Base-by-base conservation (phyloP, 2,797 vertebrate genomes). In the Kryptopterus vitreolus region DNA sequence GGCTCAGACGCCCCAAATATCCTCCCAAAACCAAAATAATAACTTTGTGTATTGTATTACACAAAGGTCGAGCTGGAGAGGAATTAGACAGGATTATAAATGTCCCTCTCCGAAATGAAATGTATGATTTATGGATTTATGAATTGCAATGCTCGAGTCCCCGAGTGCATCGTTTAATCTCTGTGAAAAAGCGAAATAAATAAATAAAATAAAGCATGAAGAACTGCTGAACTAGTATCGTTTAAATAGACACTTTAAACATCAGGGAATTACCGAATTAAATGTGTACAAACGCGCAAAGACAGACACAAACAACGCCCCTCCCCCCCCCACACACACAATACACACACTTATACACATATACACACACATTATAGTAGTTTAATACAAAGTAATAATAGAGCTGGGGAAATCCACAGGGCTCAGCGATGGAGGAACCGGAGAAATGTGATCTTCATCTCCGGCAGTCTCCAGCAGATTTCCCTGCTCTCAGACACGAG, bases 391-490 rank as follows among this genome's bases (percentile, higher is more conserved):
- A 52, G 57, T 53, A 35, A 53, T 79, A 26, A 72, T 24, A 33
- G 12, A 43, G 13, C 48, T 24, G 31, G 48, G 46, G 57, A 35
- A 79, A 48, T 31, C 38, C 20, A 50, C 68, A 26, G 77, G n/a
- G 46, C 46, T 26, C 52, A 24, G 22, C 16, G 38, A 63, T 13
- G 10, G 62, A n/a, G 33, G 18, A 29, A 63, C 3, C 2, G 52
- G 53, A 78, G 46, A 68, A 74, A 82, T 33, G n/a, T 79, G 77
- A 76, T 52, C 48, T 62, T 53, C 20, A 63, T 76, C 63, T 55
- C 48, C 16, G 24, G 26, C 33, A 55, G 76, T 33, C 61, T 68
- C 20, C 20, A 7, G 26, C 61, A 46, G 46, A 13, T 68, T 65
- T 38, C 62, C 52, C 26, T 10, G 43, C 77, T 65, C 53, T 77